Conservation (phyloP, 2,113 vertebrate genomes). For the Phalacrocorax pelagicus region DNA sequence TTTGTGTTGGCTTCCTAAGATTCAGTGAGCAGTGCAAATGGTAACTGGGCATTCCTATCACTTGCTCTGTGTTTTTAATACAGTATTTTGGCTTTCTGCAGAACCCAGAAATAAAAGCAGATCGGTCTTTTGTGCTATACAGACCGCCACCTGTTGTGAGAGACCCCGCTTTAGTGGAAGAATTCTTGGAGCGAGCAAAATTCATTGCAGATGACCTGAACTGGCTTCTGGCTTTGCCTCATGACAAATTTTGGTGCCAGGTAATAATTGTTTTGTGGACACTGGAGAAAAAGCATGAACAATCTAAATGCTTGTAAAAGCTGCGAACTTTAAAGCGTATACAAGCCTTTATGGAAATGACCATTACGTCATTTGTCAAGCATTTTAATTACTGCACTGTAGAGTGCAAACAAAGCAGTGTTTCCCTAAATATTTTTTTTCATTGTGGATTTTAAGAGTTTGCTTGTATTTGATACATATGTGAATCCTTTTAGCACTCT, state of each 20-base stretch:
- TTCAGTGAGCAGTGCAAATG: neutral
- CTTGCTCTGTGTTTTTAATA: neutral
- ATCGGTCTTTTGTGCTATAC: slow-evolving; percentile 90
- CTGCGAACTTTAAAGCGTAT: neutral
- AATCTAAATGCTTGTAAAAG: neutral
- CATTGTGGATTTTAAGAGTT: neutral
- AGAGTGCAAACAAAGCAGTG: neutral
- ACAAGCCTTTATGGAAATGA: too few species aligned
- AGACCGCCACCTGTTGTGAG: slow-evolving; percentile 79
- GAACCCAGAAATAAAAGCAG: slow-evolving; percentile 88
- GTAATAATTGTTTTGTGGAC: slow-evolving; percentile 67
- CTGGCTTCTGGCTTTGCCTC: slow-evolving; percentile 91
- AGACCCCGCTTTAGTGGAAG: slow-evolving; percentile 84
- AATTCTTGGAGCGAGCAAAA: slow-evolving; percentile 88
- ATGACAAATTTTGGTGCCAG: slow-evolving; percentile 98
- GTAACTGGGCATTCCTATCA: neutral
- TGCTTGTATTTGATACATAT: neutral
- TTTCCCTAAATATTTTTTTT: neutral
- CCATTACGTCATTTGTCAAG: neutral
- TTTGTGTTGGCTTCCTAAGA: slow-evolving; percentile 4
- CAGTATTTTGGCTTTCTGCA: slow-evolving; percentile 69
- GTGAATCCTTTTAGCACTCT: neutral
- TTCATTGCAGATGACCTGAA: slow-evolving; percentile 92
- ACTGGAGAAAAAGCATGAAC: neutral
- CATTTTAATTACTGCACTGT: neutral